phyloP scores from a whole-genome alignment of 2,797 vertebrate species.

The Mallotus villosus region DNA sequence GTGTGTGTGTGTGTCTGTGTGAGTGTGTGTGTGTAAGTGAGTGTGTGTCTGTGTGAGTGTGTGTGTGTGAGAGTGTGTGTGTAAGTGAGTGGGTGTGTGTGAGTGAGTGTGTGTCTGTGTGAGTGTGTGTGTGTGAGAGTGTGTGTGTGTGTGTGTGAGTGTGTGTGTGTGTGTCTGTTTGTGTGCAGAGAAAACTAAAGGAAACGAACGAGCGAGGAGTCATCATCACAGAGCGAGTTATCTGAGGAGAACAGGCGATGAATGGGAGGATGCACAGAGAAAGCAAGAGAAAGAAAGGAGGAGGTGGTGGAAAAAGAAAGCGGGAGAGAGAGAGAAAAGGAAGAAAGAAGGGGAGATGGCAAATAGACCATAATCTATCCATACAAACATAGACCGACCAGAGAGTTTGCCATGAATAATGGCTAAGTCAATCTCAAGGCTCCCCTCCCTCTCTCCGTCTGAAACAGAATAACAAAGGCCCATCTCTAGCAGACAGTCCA shows the following conservation, averaged over 20 bases:
- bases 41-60: not conserved
- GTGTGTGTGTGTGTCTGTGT: not conserved
- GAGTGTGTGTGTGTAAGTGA: not conserved
- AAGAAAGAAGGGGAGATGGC: not conserved
- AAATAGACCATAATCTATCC: not conserved
- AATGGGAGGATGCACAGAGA: not conserved
- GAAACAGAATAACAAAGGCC: too few species aligned
- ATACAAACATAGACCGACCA: too few species aligned
- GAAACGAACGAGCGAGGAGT: not conserved
- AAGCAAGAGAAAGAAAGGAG: not conserved
- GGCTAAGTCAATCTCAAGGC: too few species aligned
- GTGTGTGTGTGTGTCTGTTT: not conserved
- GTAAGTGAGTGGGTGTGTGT: not conserved
- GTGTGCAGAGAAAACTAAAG: too few species aligned
- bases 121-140: not conserved
- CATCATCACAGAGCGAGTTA: not conserved
- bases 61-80: not conserved
- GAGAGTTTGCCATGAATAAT: too few species aligned
- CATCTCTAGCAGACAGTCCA: too few species aligned
- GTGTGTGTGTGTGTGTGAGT: not conserved
- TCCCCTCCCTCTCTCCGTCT: too few species aligned
- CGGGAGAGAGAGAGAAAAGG: slow-evolving; percentile 4
- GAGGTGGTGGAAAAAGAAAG: not conserved
- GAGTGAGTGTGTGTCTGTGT: not conserved
- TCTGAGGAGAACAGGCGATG: not conserved